These are phyloP conservation scores for Anabacerthia variegaticeps DNA, from an alignment of 2,797 vertebrate species.

Conservation along the genomic window DNA sequence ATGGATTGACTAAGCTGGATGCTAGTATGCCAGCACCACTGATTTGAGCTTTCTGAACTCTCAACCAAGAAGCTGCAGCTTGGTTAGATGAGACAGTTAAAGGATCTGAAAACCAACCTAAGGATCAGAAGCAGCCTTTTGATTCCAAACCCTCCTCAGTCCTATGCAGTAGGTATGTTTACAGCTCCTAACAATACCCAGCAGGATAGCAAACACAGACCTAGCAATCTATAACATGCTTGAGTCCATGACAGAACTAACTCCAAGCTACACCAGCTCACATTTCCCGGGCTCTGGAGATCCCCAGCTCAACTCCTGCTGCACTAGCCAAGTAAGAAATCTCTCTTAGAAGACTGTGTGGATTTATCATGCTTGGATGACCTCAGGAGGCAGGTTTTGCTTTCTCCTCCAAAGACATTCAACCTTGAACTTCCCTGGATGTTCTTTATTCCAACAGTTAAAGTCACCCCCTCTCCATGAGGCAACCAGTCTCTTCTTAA, in stretches of 20 bases:
- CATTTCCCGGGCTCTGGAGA: not conserved
- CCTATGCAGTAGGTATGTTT: not conserved
- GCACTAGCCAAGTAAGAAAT: not conserved
- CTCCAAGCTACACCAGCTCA: not conserved
- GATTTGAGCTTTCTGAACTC: not conserved
- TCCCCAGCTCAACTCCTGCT: not conserved
- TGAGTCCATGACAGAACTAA: not conserved
- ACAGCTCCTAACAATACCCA: not conserved
- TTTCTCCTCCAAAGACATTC: conserved; percentile 10
- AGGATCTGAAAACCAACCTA: not conserved
- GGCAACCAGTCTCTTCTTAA: not conserved
- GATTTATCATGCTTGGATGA: conserved; percentile 26
- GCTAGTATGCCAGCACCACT: not conserved
- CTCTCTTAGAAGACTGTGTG: not conserved
- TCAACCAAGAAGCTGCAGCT: not conserved
- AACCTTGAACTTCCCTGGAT: conserved; percentile 21
- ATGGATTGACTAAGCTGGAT: not conserved
- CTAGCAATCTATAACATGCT: not conserved
- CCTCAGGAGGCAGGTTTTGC: conserved; percentile 9
- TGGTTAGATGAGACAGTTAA: not conserved
- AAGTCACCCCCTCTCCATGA: not conserved
- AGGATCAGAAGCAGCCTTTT: not conserved
- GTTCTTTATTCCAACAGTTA: conserved; percentile 1
- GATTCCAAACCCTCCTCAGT: not conserved
- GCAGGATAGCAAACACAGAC: not conserved